phyloP scores from a whole-genome alignment of 2,113 vertebrate species.

The Pachyramphus minor region DNA sequence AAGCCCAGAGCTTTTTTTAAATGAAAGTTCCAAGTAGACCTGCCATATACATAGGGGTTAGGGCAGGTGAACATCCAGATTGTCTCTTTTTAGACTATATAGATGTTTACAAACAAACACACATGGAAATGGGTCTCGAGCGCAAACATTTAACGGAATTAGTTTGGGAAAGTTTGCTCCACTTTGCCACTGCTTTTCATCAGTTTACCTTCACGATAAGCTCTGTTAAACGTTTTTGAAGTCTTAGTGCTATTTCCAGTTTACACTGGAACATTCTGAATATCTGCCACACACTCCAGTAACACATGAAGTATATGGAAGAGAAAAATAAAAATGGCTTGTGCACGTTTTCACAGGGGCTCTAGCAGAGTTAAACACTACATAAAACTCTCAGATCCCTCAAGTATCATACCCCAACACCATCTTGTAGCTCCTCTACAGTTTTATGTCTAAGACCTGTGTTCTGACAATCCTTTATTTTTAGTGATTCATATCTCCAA shows the following conservation, averaged over 20 bases:
- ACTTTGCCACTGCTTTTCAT: not conserved
- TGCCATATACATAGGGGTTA: fast-evolving
- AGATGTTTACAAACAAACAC: not conserved
- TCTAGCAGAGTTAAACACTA: not conserved
- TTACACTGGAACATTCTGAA: not conserved
- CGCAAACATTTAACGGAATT: not conserved
- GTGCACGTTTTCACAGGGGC: not conserved
- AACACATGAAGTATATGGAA: not conserved
- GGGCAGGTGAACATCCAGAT: not conserved
- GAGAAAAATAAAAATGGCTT: not conserved
- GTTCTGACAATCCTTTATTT: not conserved
- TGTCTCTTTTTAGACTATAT: not conserved
- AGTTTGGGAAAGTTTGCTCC: fast-evolving
- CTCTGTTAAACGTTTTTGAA: not conserved
- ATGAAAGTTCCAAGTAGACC: not conserved
- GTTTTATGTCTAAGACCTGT: not conserved
- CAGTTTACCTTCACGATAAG: not conserved
- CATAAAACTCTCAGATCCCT: not conserved
- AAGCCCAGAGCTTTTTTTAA: not conserved
- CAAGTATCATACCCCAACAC: not conserved
- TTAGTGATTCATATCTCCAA: not conserved
- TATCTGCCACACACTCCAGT: not conserved
- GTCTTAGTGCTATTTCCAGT: not conserved
- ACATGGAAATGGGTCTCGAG: not conserved
- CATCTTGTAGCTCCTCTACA: not conserved